phyloP scores from a whole-genome alignment of 2,113 vertebrate genomes.

The Scartelaos histophorus region DNA sequence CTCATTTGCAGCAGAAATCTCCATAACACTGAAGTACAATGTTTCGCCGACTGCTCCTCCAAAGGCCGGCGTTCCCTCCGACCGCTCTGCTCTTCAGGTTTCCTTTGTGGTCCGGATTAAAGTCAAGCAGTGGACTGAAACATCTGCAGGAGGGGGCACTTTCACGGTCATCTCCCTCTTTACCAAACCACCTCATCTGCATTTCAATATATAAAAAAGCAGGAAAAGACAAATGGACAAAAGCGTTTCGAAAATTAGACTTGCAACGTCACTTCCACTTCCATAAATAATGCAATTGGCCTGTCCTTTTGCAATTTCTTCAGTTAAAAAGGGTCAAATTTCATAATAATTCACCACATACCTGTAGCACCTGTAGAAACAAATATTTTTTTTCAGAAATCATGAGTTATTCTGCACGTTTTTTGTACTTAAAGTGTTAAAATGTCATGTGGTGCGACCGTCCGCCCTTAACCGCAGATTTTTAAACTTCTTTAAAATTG shows the following conservation, averaged over 20 bases:
- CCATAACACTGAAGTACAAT: conserved; percentile 59
- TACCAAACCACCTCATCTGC: background rate
- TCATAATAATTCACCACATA: too few species aligned
- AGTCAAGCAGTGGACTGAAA: conserved; percentile 2
- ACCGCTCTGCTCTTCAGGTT: conserved; percentile 32
- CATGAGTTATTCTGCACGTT: too few species aligned
- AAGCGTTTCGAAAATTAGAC: background rate
- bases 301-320: too few species aligned
- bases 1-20: conserved; percentile 57
- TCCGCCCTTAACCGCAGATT: too few species aligned
- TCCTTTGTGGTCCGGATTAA: conserved; percentile 15
- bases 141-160: conserved; percentile 20
- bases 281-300: background rate
- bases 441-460: too few species aligned
- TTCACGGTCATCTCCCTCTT: conserved; percentile 8
- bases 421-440: too few species aligned
- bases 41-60: conserved; percentile 20
- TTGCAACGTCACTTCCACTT: background rate
- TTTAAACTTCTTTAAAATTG: too few species aligned
- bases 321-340: too few species aligned
- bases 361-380: too few species aligned
- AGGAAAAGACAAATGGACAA: background rate
- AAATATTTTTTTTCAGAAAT: too few species aligned
- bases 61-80: conserved; percentile 44
- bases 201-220: background rate